Base-by-base conservation (phyloP, 2,888 invertebrate species). In the Polydrusus tereticollis region DNA sequence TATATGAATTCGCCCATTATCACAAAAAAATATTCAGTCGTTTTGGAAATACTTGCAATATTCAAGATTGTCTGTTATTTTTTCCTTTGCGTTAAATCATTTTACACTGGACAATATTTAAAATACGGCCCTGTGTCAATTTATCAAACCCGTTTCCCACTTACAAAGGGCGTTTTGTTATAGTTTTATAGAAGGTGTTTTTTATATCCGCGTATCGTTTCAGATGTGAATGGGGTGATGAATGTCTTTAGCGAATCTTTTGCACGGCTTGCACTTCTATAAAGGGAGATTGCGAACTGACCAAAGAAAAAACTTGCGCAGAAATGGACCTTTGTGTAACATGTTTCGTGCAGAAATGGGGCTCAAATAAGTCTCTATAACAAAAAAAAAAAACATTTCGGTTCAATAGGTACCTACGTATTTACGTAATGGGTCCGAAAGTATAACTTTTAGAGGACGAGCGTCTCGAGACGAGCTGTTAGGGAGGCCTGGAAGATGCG, bases 301-400 rank as follows among this genome's bases (percentile, higher is more conserved):
- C 50, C 58, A 20, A 58, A 29, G 38, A 50, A 64, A 64, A 64
- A 64, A 64, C 64, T 55, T 64, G 64, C 64, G 64, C 52, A 64
- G 63, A 47, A 47, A 8, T 6, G 43, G 12, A 4, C 8, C 2
- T 57, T 33, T 18, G 3, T 33, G 12, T 0, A 26, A 18, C 55
- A 18, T 10, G 55, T 57, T 20, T 33, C 10, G 62, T 62, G 62
- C 62, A 62, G 62, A 62, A 41, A 23, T 36, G 10, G n/a, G 16
- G 12, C 12, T 7, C 12, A 12, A 36, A 36, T 36, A 36, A 10
- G 36, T 12, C 12, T 4, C 36, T 10, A 12, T n/a, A n/a, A n/a
- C n/a, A n/a, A n/a, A 36, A 2, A 36, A 43, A 43, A 43, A 43
- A 43, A 43, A 1, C n/a, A 38, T 38, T 12, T 38, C 38, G 38